A percentile compares a stretch with the other conserved stretches of the same genome.
These are phyloP conservation scores for Peromyscus aztecus DNA, from an alignment of 2,797 vertebrate genomes.

Conservation along the genomic window DNA sequence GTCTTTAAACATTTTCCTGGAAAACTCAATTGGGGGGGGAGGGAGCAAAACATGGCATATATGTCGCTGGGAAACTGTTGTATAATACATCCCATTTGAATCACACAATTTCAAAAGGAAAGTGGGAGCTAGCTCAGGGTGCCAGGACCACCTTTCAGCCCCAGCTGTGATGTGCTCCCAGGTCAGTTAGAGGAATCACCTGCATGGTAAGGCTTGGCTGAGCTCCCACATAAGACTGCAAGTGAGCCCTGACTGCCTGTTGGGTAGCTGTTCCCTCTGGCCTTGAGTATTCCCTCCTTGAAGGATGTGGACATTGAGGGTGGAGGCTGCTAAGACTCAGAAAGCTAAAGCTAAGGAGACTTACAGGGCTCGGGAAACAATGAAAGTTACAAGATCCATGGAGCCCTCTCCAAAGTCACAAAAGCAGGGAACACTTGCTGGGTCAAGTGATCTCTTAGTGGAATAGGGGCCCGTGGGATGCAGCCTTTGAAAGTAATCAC, in stretches of 20 bases:
- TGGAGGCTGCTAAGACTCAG: neutral
- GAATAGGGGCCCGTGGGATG: neutral
- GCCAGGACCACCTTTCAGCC: neutral
- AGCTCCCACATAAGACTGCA: neutral
- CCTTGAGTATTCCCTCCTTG: neutral
- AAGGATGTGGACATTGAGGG: neutral
- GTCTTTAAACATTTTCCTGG: constrained; percentile 27
- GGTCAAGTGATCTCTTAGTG: neutral
- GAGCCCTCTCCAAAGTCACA: neutral
- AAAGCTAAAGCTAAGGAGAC: neutral
- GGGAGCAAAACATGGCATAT: neutral
- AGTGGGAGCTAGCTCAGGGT: neutral
- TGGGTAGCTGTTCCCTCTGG: neutral
- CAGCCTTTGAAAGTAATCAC: neutral
- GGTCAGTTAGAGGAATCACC: neutral
- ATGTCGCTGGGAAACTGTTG: neutral
- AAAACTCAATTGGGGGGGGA: constrained; percentile 35
- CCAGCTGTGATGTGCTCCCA: neutral
- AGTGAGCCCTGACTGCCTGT: neutral
- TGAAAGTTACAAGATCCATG: neutral
- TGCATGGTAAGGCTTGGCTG: neutral
- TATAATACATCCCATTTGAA: neutral
- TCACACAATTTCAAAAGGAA: constrained; percentile 1
- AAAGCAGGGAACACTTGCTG: neutral
- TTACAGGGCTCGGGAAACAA: neutral